Base-by-base conservation (phyloP, 2,888 invertebrate species). In the Zaprionus bogoriensis region DNA sequence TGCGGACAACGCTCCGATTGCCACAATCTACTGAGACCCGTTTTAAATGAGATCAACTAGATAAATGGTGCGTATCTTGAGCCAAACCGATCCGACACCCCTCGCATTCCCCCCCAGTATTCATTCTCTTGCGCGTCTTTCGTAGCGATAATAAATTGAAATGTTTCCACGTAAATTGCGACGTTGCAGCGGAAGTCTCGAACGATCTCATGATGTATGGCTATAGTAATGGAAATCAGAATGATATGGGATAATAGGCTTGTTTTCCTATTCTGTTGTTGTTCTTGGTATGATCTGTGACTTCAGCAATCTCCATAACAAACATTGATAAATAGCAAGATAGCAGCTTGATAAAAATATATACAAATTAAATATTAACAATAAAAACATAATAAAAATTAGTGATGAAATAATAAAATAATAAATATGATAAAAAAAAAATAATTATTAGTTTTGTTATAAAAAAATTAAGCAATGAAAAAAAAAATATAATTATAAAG, bases 1-100 rank as follows among this genome's bases (percentile, higher is more conserved):
- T 63, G 59, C 55, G 42, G 6, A 28, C 9, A 42, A 6, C 22
- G 44, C 45, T 25, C 25, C 44, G 41, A 58, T 46, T 48, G 48
- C 41, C n/a, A 53, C 60, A 53, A 51, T 39, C 53, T 58, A 61
- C 66, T 60, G 66, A 67, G 77, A 80, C 68, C 58, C 60, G 67
- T 59, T 77, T 69, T 87, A 53, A 86, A 81, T 74, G 87, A 87
- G 71, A 82, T 77, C 74, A 77, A 82, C 78, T 84, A 84, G 87
- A 86, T 87, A 86, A 86, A 87, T 86, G 87, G 88, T 86, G 77
- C 68, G 87, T 86, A 86, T 80, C 74, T 79, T 63, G 17, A 68
- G 57, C 38, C 38, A 38, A 63, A 66, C 60, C 45, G 39, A 67
- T 54, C 20, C 7, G 17, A 19, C 39, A 17, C 25, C 2, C 6